phyloP scores from a whole-genome alignment of 2,113 vertebrate species.

The Drymodes brunneopygia region DNA sequence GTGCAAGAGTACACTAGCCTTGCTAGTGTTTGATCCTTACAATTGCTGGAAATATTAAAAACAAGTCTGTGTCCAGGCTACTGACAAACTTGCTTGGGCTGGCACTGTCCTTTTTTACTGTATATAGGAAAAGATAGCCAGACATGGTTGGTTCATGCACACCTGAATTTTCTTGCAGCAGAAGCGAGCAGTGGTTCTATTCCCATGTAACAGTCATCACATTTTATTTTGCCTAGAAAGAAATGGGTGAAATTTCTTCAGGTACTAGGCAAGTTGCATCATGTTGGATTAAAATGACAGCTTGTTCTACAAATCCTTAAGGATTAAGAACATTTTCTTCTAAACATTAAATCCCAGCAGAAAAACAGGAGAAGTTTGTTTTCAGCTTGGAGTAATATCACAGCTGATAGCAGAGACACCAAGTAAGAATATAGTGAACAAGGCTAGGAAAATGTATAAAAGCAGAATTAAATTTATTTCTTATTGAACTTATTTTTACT shows the following conservation, averaged over 20 bases:
- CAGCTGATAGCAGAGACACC: background rate
- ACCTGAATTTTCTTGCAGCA: background rate
- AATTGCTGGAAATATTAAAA: background rate
- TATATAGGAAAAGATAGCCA: background rate
- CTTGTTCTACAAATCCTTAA: conserved; percentile 23
- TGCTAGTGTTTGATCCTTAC: background rate
- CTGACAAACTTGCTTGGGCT: background rate
- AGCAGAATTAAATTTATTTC: background rate
- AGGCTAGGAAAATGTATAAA: background rate
- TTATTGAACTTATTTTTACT: background rate
- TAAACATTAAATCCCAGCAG: background rate
- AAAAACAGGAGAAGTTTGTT: background rate
- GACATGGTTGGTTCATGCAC: background rate
- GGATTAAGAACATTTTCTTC: conserved; percentile 10
- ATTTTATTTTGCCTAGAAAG: background rate
- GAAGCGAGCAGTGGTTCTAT: background rate
- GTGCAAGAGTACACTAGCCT: background rate
- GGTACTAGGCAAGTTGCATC: background rate
- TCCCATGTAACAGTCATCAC: background rate
- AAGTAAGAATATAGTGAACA: background rate
- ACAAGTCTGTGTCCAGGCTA: background rate
- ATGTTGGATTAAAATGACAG: conserved; percentile 15
- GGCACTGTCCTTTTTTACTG: background rate
- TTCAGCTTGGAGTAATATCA: background rate
- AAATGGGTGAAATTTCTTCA: background rate